Conservation (phyloP, 2,797 vertebrate species). For the Enteromius radiatus region DNA sequence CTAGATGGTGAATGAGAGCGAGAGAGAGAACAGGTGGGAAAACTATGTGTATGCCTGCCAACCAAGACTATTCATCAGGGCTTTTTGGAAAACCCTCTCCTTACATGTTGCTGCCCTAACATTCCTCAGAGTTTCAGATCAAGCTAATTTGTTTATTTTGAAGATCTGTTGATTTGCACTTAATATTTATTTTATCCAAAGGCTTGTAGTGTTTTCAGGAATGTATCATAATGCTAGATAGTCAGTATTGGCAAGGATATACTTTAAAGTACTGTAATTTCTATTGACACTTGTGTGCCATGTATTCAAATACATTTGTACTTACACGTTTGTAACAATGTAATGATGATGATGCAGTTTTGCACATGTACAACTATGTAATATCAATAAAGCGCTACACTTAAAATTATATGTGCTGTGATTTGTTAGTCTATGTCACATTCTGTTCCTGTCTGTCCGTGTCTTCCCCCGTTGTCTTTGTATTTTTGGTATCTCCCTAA, state of each 20-base stretch:
- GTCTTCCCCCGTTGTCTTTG: too few relatives aligned
- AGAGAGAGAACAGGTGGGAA: slow-evolving; percentile 23
- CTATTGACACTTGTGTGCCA: background rate
- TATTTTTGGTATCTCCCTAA: too few relatives aligned
- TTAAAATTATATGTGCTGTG: background rate
- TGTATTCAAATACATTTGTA: background rate
- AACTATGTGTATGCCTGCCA: slow-evolving; percentile 21
- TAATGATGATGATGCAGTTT: background rate
- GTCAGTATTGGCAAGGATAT: background rate
- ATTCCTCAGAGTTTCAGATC: background rate
- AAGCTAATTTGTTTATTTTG: slow-evolving; percentile 2
- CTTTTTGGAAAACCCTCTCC: slow-evolving; percentile 3
- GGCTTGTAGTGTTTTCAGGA: background rate
- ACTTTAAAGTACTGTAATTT: background rate
- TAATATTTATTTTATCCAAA: background rate
- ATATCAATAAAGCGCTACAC: background rate
- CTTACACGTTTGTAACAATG: background rate
- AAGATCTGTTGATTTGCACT: background rate
- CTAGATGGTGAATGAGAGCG: slow-evolving; percentile 9
- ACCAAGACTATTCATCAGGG: slow-evolving; percentile 6
- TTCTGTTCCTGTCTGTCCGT: too few relatives aligned
- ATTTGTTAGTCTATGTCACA: too few relatives aligned
- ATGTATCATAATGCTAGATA: background rate
- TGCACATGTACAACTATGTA: background rate
- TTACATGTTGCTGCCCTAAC: background rate